Base-by-base conservation (phyloP, 2,113 vertebrate species). In the Odobenus rosmarus region DNA sequence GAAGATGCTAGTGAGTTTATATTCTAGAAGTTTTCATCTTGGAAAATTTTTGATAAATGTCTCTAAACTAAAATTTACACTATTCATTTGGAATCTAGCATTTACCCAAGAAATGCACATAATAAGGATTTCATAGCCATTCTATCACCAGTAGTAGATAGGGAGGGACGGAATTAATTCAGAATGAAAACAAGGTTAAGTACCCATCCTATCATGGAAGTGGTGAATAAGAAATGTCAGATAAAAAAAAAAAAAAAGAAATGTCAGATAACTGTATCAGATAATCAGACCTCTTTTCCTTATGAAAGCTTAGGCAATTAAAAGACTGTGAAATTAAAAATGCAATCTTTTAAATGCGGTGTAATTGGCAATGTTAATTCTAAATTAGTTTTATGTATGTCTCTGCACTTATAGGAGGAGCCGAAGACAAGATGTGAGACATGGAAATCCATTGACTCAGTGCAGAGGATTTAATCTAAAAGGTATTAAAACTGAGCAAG, bases 391-490 rank as follows among this genome's bases (percentile, higher is more conserved):
- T 83, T 96, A 8, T 51, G 79, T 95, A 86, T 95, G 95, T 97
- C 31, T 67, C 72, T 82, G 85, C 92, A 94, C 55, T 97, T 97
- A 51, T 71, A 99, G 99, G 98, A 99, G 99, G 96, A 99, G 99
- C 98, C 99, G 99, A 91, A 99, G 99, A 98, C 99, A 99, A 98
- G 99, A 99, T 0, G 99, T 99, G 88, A 99, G 99, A 98, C 99
- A 99, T 93, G 99, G 99, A 95, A 99, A 99, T 96, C 99, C 99
- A 90, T 98, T 99, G 97, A 99, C 99, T 67, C 99, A 99, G 53
- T 99, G 99, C 97, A 98, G 99, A 98, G 99, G 99, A 95, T 99
- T 99, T 99, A 99, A 99, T 97, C 99, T 99, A 18, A 99, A 99
- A 99, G 99, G 99, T 99, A 99, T 83, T 93, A 12, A 92, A 97